A percentile compares a stretch with the other conserved stretches of the same genome.
Conservation (phyloP, 2,113 vertebrate genomes). For the Thunnus thynnus region DNA sequence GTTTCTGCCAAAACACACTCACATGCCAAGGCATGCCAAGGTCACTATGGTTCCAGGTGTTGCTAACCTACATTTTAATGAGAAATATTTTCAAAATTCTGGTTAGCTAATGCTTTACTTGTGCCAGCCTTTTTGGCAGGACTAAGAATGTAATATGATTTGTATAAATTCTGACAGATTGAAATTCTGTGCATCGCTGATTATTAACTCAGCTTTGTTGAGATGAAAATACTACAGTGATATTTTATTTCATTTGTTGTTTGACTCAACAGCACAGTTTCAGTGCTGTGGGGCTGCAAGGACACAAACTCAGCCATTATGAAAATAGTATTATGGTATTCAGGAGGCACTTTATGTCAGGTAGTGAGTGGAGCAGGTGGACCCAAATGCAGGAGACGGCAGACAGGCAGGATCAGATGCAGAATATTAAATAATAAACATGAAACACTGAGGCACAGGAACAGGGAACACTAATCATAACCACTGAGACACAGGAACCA, state of each 20-base stretch:
- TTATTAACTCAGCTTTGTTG: not conserved
- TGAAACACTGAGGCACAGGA: too few relatives aligned
- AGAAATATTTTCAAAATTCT: not conserved
- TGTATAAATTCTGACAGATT: not conserved
- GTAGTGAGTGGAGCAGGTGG: too few relatives aligned
- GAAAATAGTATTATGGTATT: not conserved
- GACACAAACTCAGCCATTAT: not conserved
- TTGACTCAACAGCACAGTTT: not conserved
- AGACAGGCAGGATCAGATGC: too few relatives aligned
- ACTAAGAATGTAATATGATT: not conserved
- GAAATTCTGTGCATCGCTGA: not conserved
- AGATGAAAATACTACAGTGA: not conserved
- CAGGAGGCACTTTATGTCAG: not conserved
- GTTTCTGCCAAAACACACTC: not conserved
- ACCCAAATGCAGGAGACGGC: too few relatives aligned
- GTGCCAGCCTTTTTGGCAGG: not conserved
- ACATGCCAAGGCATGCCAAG: not conserved
- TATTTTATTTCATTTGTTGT: not conserved
- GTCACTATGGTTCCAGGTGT: not conserved
- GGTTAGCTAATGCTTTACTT: not conserved
- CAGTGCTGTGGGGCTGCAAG: not conserved
- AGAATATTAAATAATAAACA: too few relatives aligned
- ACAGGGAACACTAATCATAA: too few relatives aligned
- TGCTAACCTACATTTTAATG: not conserved
- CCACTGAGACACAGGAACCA: too few relatives aligned